Evolutionary conservation across 2,113 vertebrate species (phyloP).

Genomic region (Cyanistes caeruleus): DNA sequence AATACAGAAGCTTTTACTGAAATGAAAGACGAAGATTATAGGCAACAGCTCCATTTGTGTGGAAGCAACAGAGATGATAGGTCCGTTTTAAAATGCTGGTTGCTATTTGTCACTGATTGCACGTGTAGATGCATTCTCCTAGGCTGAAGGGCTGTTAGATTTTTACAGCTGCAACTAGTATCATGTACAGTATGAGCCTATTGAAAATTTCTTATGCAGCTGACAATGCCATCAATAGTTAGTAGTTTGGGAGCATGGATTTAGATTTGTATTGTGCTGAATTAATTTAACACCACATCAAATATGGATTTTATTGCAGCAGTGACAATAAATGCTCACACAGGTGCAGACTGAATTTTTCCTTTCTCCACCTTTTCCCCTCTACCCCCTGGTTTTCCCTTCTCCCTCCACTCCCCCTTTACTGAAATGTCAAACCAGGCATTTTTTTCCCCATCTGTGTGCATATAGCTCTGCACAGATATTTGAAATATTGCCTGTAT

Average conservation of each 20-base stretch:
- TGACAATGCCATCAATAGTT: slow-evolving; percentile 68
- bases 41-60: slow-evolving; percentile 68
- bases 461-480: background rate
- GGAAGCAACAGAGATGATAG: slow-evolving; percentile 71
- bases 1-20: slow-evolving; percentile 67
- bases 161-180: slow-evolving; percentile 52
- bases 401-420: background rate
- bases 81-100: slow-evolving; percentile 65
- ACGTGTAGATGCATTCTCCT: slow-evolving; percentile 65
- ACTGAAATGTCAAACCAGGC: slow-evolving; percentile 37
- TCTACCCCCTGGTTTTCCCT: background rate
- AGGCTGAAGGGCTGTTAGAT: slow-evolving; percentile 41
- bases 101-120: slow-evolving; percentile 68
- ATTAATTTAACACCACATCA: slow-evolving; percentile 80
- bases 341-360: slow-evolving; percentile 52
- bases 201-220: slow-evolving; percentile 48
- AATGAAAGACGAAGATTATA: slow-evolving; percentile 67
- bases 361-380: background rate
- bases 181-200: slow-evolving; percentile 13
- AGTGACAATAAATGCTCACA: slow-evolving; percentile 73
- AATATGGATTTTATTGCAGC: slow-evolving; percentile 83
- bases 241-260: slow-evolving; percentile 57
- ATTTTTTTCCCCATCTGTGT: slow-evolving; percentile 17
- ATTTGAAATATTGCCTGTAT: background rate
- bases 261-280: slow-evolving; percentile 72